Base-by-base conservation (phyloP, 1,140 invertebrate species). In the Drosophila athabasca region DNA sequence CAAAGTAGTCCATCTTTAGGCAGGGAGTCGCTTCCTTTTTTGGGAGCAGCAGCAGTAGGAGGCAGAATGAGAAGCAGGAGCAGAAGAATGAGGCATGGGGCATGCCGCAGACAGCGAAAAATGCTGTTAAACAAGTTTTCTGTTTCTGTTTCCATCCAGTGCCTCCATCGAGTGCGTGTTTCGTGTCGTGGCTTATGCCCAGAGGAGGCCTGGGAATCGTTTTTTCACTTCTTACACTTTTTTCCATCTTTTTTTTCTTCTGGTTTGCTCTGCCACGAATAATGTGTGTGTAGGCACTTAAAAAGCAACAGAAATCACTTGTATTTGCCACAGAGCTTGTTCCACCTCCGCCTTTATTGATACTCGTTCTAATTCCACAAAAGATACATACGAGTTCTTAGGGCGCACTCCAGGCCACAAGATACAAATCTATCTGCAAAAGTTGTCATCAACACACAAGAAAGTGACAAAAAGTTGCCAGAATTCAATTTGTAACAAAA, bases 41-140 rank as follows among this genome's bases (percentile, higher is more conserved):
- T 13, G 35, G 35, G 1, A 13, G 11, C 35, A 13, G 11, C 35
- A 13, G 1, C 26, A 68, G 51, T 26, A 54, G 66, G 68, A 44
- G 66, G 66, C 51, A 65, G 31, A 26, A 26, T 26, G 24, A 26
- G 24, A 13, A 22, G 35, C 29, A 24, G 44, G 31, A 24, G 62
- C 26, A 15, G 29, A 29, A 26, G 53, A 24, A 35, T 17, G n/a
- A 0, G 9, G 15, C 15, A 24, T 31, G 31, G 2, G 31, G 35
- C 31, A 13, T 44, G 58, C 11, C 54, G 51, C 45, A 57, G 57
- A 69, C 67, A 60, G 55, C 19, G 45, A 59, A 74, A 78, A 82
- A 85, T 85, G 77, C 82, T 75, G 81, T 87, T 70, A 49, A 85
- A 85, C 81, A 78, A 74, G 81, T 85, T 85, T 84, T 84, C 59